Evolutionary conservation across 2,797 vertebrate species (phyloP).

Genomic region (Molossus molossus): DNA sequence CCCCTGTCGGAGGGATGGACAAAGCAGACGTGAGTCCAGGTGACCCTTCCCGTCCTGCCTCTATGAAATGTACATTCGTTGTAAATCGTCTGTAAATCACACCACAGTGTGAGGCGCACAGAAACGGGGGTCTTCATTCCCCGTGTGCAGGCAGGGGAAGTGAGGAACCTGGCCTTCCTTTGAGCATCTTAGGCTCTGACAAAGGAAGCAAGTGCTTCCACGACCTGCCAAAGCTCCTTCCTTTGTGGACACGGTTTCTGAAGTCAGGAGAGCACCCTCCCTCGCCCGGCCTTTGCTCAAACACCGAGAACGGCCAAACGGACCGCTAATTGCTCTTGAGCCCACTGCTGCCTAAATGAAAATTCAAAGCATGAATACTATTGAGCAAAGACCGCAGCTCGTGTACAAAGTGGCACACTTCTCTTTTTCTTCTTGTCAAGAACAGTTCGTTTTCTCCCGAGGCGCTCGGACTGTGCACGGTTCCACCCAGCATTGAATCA

Average conservation of each 20-base stretch:
- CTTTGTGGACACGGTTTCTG: slow-evolving; percentile 25
- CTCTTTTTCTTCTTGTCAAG: slow-evolving; percentile 61
- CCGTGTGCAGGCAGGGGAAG: neutral
- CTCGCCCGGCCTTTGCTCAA: neutral
- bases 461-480: neutral
- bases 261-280: slow-evolving; percentile 35
- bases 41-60: neutral
- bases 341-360: neutral
- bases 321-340: slow-evolving; percentile 29
- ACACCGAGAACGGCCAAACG: neutral
- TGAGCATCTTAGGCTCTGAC: neutral
- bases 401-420: neutral
- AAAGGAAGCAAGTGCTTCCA: neutral
- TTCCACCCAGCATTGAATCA: slow-evolving; percentile 29
- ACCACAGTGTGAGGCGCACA: neutral
- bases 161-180: neutral
- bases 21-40: neutral
- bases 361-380: slow-evolving; percentile 67
- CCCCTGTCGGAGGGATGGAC: neutral
- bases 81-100: neutral
- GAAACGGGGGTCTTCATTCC: accelerated
- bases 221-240: neutral
- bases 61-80: neutral
- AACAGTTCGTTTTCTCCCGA: slow-evolving; percentile 70
- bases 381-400: slow-evolving; percentile 28